These are phyloP conservation scores for Chymomyza costata DNA, from an alignment of 1,140 invertebrate species.

Conservation along the genomic window DNA sequence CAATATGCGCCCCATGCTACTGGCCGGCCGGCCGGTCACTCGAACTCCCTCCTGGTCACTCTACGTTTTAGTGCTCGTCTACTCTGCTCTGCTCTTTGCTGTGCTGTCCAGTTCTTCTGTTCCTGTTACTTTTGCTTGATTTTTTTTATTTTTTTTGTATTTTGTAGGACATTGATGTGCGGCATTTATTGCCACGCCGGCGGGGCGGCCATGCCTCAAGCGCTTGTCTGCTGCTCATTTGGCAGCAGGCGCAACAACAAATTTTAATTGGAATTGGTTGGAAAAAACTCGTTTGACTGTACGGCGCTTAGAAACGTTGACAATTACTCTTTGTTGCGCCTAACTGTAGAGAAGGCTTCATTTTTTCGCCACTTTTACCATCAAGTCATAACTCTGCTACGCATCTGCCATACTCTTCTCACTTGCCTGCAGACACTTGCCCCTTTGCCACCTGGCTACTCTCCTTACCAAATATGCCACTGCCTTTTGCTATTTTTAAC, in stretches of 20 bases:
- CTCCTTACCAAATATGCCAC: too few species aligned
- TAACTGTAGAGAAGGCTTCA: not conserved
- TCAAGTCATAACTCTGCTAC: too few species aligned
- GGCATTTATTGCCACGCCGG: constrained; percentile 62
- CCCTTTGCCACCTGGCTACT: not conserved
- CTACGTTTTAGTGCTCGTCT: too few species aligned
- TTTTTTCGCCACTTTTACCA: constrained; percentile 11
- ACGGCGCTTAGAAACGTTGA: constrained; percentile 26
- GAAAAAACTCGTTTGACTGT: constrained; percentile 14
- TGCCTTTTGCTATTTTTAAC: constrained; percentile 38
- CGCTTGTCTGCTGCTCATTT: constrained; percentile 50
- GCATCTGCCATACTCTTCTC: too few species aligned
- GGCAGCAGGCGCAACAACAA: too few species aligned
- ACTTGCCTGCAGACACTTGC: not conserved
- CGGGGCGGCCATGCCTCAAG: constrained; percentile 42
- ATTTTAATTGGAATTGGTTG: constrained; percentile 65
- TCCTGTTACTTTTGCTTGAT: constrained; percentile 10
- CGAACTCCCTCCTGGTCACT: not conserved
- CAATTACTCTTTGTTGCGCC: constrained; percentile 10
- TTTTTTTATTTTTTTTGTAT: constrained; percentile 12
- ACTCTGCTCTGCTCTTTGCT: not conserved
- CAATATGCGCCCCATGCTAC: constrained; percentile 1
- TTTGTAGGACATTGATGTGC: constrained; percentile 1
- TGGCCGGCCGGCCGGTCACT: not conserved
- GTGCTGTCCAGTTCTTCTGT: not conserved